phyloP scores from a whole-genome alignment of 2,888 invertebrate species.

The Lapara coniferarum region DNA sequence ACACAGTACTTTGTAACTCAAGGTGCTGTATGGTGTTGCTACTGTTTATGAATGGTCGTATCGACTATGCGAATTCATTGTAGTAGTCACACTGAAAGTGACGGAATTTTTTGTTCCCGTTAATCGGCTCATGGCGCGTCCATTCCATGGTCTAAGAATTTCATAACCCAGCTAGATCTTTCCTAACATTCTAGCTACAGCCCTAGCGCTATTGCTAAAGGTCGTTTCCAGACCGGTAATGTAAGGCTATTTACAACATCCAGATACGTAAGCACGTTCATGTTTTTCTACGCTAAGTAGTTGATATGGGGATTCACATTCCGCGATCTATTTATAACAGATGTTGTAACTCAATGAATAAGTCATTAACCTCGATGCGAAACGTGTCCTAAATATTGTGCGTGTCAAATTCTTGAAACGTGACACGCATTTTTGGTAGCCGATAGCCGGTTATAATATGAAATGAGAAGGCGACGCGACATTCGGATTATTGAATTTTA shows the following conservation, averaged over 20 bases:
- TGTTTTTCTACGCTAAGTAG: background rate
- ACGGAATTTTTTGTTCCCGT: no score
- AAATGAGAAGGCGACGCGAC: no score
- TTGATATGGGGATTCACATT: conserved; percentile 14
- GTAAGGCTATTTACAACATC: background rate
- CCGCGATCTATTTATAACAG: conserved; percentile 12
- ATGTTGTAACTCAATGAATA: conserved; percentile 8
- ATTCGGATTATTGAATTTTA: no score
- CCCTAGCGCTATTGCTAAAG: background rate
- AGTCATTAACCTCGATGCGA: conserved; percentile 1
- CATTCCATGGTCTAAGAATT: no score
- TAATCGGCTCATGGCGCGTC: no score
- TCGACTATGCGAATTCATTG: no score
- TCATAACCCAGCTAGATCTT: no score
- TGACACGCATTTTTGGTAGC: background rate
- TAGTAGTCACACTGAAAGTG: no score
- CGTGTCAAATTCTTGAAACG: background rate
- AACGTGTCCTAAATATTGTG: background rate
- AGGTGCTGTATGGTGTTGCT: no score
- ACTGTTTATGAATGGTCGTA: no score
- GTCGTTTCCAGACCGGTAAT: background rate
- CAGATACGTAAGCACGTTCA: background rate
- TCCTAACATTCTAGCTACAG: background rate
- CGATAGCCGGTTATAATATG: background rate
- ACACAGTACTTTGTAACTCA: no score